A percentile compares a stretch with the other conserved stretches of the same genome.
Evolutionary conservation across 1,140 invertebrate species (phyloP).

Genomic region (Nymphalis io): DNA sequence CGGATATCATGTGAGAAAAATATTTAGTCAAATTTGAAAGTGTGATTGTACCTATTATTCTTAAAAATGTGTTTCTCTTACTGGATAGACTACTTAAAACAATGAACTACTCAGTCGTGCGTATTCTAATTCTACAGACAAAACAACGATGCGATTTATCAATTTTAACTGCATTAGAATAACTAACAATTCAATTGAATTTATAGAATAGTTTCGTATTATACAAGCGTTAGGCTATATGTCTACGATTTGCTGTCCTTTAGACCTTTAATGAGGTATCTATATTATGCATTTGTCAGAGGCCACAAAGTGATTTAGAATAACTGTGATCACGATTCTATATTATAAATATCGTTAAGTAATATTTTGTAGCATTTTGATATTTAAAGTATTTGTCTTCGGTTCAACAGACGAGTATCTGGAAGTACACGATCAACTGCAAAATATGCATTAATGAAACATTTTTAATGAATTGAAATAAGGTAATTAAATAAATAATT

Average conservation of each 20-base stretch:
- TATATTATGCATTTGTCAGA: not conserved
- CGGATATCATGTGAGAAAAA: not conserved
- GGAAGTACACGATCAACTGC: too few species aligned
- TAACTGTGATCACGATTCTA: conserved; percentile 1
- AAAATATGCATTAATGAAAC: too few species aligned
- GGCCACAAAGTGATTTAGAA: conserved; percentile 1
- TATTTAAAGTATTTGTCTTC: too few species aligned
- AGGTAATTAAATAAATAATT: too few species aligned
- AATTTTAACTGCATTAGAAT: not conserved
- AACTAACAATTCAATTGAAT: not conserved
- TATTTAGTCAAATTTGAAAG: not conserved
- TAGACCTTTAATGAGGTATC: conserved; percentile 9
- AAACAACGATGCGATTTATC: not conserved
- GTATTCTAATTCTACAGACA: not conserved
- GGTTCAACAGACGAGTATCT: too few species aligned
- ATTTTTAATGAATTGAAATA: too few species aligned
- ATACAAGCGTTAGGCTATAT: not conserved
- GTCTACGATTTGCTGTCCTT: not conserved
- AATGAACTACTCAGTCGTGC: not conserved
- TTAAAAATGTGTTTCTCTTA: not conserved
- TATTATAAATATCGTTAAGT: not conserved
- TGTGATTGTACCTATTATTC: conserved; percentile 7
- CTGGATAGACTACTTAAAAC: not conserved
- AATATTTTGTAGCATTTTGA: too few species aligned
- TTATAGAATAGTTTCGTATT: not conserved